These are phyloP conservation scores for Ceyx cyanopectus DNA, from an alignment of 2,113 vertebrate species.

Conservation along the genomic window DNA sequence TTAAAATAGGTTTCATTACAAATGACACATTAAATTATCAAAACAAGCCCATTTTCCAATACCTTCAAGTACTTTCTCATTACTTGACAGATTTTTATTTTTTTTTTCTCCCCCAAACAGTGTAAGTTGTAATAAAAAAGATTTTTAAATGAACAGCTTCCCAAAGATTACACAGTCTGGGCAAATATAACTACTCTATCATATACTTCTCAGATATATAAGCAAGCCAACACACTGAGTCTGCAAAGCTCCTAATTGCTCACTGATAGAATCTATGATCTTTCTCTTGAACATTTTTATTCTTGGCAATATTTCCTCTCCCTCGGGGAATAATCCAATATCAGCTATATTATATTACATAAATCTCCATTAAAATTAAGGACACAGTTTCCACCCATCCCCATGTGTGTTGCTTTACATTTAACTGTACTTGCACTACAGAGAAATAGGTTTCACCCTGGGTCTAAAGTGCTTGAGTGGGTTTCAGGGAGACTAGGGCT, in stretches of 20 bases:
- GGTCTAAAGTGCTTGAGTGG: neutral
- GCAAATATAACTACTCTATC: neutral
- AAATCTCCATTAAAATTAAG: conserved; percentile 59
- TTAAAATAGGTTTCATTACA: neutral
- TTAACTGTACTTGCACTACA: neutral
- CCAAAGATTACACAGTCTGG: neutral
- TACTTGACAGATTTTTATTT: neutral
- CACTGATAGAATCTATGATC: conserved; percentile 15
- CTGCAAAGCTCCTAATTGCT: conserved; percentile 26
- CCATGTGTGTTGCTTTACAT: neutral
- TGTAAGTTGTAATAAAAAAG: neutral
- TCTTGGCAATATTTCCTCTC: conserved; percentile 38
- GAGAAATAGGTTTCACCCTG: neutral
- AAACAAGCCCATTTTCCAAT: neutral
- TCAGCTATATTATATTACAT: conserved; percentile 1
- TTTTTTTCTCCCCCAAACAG: neutral
- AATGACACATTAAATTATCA: neutral
- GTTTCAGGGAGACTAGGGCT: neutral
- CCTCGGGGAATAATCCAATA: neutral
- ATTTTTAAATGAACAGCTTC: neutral
- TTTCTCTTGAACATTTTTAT: neutral
- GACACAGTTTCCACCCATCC: conserved; percentile 2
- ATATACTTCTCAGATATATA: neutral
- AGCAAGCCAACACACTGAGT: neutral
- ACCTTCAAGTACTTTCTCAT: neutral